phyloP scores from a whole-genome alignment of 2,113 vertebrate species.

The Scatophagus argus region DNA sequence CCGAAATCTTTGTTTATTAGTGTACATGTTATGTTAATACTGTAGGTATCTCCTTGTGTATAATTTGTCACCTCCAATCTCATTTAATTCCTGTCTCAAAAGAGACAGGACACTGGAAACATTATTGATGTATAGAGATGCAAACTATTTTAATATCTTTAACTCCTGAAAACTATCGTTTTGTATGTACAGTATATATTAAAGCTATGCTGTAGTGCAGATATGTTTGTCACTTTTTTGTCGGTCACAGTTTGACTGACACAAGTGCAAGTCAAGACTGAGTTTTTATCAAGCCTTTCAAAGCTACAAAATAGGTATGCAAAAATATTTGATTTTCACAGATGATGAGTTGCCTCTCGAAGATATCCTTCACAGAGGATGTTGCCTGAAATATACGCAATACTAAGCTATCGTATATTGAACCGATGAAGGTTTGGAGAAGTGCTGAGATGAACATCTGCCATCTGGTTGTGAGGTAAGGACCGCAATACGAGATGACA shows the following conservation, averaged over 20 bases:
- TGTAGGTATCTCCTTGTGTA: slow-evolving; percentile 42
- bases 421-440: too few relatives aligned
- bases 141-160: slow-evolving; percentile 80
- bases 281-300: not conserved
- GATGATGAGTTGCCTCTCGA: not conserved
- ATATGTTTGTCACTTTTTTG: slow-evolving; percentile 48
- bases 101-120: slow-evolving; percentile 69
- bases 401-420: too few relatives aligned
- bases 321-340: not conserved
- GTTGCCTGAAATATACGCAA: not conserved
- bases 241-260: not conserved
- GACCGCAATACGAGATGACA: too few relatives aligned
- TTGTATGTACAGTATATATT: slow-evolving; percentile 80
- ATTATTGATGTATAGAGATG: slow-evolving; percentile 75
- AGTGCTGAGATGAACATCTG: too few relatives aligned
- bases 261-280: not conserved
- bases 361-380: not conserved
- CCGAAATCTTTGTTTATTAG: slow-evolving; percentile 5
- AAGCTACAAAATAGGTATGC: not conserved
- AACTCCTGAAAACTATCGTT: slow-evolving; percentile 77
- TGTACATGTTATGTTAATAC: slow-evolving; percentile 39
- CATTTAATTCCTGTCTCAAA: slow-evolving; percentile 61
- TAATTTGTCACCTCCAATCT: slow-evolving; percentile 56
- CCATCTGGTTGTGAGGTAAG: too few relatives aligned
- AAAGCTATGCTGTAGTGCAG: slow-evolving; percentile 76